A percentile compares a stretch with the other conserved stretches of the same genome.
Evolutionary conservation across 2,888 invertebrate genomes (phyloP).

Genomic region (Lochmaea crataegi): DNA sequence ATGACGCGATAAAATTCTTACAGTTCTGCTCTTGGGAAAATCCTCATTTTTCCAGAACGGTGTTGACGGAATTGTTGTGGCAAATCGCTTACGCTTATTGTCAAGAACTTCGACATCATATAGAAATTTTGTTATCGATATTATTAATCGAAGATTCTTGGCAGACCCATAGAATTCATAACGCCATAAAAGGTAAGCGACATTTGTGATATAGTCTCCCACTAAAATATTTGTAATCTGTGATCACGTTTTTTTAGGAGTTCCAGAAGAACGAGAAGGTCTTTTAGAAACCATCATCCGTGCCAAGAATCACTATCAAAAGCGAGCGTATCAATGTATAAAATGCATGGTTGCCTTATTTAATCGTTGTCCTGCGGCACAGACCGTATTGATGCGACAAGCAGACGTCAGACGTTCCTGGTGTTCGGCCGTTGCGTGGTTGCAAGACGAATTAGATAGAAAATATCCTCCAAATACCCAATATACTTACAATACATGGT

Average conservation of each 20-base stretch:
- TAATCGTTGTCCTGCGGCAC: constrained; percentile 84
- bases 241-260: constrained; percentile 60
- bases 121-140: constrained; percentile 88
- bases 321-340: constrained; percentile 96
- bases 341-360: constrained; percentile 94
- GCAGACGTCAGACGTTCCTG: constrained; percentile 85
- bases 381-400: constrained; percentile 81
- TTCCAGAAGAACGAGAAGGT: constrained; percentile 89
- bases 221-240: not conserved
- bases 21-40: constrained; percentile 98
- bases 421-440: constrained; percentile 91
- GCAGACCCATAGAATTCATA: constrained; percentile 94
- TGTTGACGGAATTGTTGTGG: constrained; percentile 92
- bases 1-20: constrained; percentile 89
- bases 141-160: constrained; percentile 94
- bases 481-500: constrained; percentile 93
- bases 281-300: constrained; percentile 92
- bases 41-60: constrained; percentile 89
- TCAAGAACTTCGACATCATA: constrained; percentile 92
- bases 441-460: constrained; percentile 93
- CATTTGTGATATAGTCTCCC: not conserved
- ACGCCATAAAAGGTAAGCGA: constrained; percentile 81
- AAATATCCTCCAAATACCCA: constrained; percentile 74
- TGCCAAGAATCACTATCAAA: constrained; percentile 95
- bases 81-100: constrained; percentile 91